phyloP scores from a whole-genome alignment of 2,888 invertebrate species.

The Mantis religiosa region DNA sequence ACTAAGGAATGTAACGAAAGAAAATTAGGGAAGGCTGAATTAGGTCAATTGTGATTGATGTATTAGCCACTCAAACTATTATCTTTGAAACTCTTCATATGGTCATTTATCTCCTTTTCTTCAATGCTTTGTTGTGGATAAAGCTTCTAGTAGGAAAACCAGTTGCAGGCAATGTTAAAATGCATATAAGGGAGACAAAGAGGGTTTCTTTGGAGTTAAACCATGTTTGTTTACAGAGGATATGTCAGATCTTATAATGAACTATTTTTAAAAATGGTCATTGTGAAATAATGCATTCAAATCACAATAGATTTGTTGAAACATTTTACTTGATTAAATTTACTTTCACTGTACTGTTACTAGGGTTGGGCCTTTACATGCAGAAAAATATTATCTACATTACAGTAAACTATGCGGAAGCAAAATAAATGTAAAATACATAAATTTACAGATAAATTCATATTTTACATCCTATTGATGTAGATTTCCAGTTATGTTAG shows the following conservation, averaged over 20 bases:
- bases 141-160: neutral
- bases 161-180: neutral
- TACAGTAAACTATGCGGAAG: no score
- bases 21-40: neutral
- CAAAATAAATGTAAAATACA: no score
- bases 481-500: no score
- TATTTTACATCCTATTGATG: no score
- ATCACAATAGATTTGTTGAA: neutral
- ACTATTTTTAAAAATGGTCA: neutral
- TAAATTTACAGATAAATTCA: no score
- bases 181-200: neutral
- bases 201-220: neutral
- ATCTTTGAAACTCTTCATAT: neutral
- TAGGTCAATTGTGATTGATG: slow-evolving; percentile 1
- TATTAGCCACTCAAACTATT: neutral
- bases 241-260: neutral
- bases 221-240: neutral
- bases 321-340: neutral
- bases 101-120: neutral
- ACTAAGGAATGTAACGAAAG: neutral
- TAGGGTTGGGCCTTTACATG: no score
- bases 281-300: neutral
- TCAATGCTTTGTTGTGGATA: neutral
- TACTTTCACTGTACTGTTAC: no score
- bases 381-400: no score